These are phyloP conservation scores for Tortricodes alternella DNA, from an alignment of 2,888 invertebrate genomes.

Conservation along the genomic window DNA sequence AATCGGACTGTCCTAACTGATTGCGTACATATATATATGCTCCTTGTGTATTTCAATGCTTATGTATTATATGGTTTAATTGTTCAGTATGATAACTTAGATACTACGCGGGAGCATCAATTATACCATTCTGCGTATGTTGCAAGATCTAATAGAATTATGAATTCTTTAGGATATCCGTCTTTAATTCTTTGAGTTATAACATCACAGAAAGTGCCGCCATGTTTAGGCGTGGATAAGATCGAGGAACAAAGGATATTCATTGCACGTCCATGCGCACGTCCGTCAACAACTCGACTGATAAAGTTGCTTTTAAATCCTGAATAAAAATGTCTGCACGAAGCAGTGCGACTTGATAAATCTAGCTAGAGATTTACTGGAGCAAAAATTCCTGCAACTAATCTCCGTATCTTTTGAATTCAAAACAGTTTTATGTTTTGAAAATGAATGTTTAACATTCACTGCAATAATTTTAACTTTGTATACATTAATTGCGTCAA, in stretches of 20 bases:
- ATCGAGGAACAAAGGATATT: conserved; percentile 6
- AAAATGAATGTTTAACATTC: too few species aligned
- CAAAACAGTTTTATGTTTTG: not conserved
- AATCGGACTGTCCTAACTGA: too few species aligned
- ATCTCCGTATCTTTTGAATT: conserved; percentile 13
- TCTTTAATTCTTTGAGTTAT: conserved; percentile 1
- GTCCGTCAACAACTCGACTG: not conserved
- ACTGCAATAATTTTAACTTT: too few species aligned
- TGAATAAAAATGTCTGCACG: not conserved
- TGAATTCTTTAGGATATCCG: conserved; percentile 1
- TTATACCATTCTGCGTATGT: too few species aligned
- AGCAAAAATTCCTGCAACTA: conserved; percentile 11
- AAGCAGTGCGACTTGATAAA: not conserved
- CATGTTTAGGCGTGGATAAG: not conserved
- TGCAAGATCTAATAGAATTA: too few species aligned
- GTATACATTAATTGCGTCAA: too few species aligned
- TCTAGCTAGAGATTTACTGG: conserved; percentile 7
- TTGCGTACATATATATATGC: not conserved
- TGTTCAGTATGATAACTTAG: too few species aligned
- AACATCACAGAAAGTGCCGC: conserved; percentile 1
- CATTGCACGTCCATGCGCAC: not conserved
- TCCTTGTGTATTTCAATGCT: conserved; percentile 2
- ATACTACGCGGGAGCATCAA: too few species aligned
- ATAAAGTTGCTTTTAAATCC: not conserved
- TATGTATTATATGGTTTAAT: not conserved